These are phyloP conservation scores for Hypomecis atomaria DNA, from an alignment of 2,888 invertebrate genomes.

Conservation along the genomic window DNA sequence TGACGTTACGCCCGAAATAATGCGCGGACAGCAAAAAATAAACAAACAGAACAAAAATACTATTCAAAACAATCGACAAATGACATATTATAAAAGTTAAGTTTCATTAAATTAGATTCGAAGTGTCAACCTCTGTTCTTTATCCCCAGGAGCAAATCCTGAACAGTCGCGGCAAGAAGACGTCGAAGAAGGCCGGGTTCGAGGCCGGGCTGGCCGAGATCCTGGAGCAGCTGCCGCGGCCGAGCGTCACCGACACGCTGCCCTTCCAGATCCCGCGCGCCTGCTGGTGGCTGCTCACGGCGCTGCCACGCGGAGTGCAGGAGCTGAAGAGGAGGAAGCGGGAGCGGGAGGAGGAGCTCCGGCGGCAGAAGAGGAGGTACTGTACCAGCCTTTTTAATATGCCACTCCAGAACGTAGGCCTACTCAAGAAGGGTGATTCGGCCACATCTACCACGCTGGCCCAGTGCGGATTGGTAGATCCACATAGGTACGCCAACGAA, in stretches of 20 bases:
- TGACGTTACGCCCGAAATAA: no score
- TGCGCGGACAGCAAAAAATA: no score
- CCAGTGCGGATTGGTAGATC: no score
- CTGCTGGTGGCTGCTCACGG: constrained; percentile 85
- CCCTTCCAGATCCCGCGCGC: constrained; percentile 92
- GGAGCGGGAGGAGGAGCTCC: constrained; percentile 55
- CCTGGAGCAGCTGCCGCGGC: constrained; percentile 88
- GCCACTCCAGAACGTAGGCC: no score
- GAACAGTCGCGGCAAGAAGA: constrained; percentile 87
- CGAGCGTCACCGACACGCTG: constrained; percentile 90
- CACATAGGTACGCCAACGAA: no score
- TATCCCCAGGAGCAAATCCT: constrained; percentile 87
- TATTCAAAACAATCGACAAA: no score
- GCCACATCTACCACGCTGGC: no score
- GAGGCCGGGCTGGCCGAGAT: constrained; percentile 87
- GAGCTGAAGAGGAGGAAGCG: constrained; percentile 80
- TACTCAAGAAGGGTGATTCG: no score
- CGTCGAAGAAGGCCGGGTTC: constrained; percentile 86
- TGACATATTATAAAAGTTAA: no score
- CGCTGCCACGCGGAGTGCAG: constrained; percentile 79
- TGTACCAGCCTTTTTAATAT: no score
- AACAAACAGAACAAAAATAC: no score
- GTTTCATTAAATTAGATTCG: no score
- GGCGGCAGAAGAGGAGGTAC: constrained; percentile 23
- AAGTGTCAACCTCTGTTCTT: background rate